Conservation (phyloP, 1,140 invertebrate genomes). For the Copidosoma floridanum region DNA sequence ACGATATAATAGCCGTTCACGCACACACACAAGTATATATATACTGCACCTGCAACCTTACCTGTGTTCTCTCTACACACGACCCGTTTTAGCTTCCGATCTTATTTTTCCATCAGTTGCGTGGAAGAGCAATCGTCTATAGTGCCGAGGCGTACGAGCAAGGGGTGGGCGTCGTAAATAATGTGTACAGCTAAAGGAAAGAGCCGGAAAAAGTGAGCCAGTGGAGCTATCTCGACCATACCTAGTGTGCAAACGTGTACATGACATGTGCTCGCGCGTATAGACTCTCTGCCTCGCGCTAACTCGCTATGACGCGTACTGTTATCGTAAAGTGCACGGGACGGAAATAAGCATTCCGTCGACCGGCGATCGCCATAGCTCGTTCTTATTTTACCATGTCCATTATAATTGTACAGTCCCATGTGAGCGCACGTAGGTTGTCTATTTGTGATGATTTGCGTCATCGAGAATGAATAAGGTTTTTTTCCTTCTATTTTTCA, state of each 20-base stretch:
- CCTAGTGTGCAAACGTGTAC: no score
- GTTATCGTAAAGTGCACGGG: not conserved
- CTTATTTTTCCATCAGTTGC: not conserved
- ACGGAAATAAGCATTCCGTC: not conserved
- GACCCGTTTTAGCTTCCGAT: not conserved
- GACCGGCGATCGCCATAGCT: no score
- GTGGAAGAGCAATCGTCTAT: not conserved
- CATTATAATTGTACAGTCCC: no score
- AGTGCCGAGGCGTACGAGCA: no score
- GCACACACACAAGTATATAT: no score
- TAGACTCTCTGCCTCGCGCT: not conserved
- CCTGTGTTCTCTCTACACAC: not conserved
- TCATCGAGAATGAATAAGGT: not conserved
- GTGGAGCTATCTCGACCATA: no score
- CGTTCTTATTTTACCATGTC: no score
- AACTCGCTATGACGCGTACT: not conserved
- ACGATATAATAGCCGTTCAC: not conserved
- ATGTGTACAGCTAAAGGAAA: conserved; percentile 19
- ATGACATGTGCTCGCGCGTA: no score
- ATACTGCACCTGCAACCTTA: no score
- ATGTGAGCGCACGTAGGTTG: not conserved
- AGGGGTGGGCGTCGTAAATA: not conserved
- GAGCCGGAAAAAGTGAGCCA: not conserved
- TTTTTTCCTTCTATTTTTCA: conserved; percentile 24
- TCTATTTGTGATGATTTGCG: not conserved